Percentiles rank a stretch among this genome's conserved stretches.
Evolutionary conservation across 2,888 invertebrate genomes (phyloP).

Genomic region (Ectemnius lituratus): DNA sequence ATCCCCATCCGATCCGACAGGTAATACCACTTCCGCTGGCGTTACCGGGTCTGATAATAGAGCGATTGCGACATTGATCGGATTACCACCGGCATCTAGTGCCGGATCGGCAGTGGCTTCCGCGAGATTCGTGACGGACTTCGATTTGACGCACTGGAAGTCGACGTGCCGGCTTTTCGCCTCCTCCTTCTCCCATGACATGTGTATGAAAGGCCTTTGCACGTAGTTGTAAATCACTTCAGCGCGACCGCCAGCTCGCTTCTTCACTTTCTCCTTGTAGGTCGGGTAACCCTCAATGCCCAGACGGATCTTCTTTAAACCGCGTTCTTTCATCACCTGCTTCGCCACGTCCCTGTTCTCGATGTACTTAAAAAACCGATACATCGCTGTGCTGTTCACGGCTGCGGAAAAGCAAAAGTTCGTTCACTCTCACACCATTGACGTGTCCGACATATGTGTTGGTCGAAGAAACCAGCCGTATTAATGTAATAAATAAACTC

Average conservation of each 20-base stretch:
- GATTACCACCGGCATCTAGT: conserved; percentile 82
- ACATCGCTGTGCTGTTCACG: conserved; percentile 96
- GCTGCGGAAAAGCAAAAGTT: conserved; percentile 80
- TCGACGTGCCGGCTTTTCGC: conserved; percentile 99
- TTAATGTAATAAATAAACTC: conserved; percentile 25
- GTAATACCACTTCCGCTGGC: conserved; percentile 66
- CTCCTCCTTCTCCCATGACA: conserved; percentile 99
- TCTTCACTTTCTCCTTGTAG: conserved; percentile 98
- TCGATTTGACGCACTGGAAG: conserved; percentile 98
- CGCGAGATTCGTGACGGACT: conserved; percentile 97
- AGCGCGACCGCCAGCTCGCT: conserved; percentile 94
- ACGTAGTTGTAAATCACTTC: conserved; percentile 99
- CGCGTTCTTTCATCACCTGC: conserved; percentile 98
- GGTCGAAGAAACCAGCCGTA: neutral
- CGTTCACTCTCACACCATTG: no score
- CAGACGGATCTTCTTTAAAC: conserved; percentile 97
- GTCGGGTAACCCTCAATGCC: conserved; percentile 99
- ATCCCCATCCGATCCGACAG: conserved; percentile 69
- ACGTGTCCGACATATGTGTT: no score
- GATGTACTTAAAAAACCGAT: conserved; percentile 99
- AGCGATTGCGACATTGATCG: conserved; percentile 72
- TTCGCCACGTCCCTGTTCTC: conserved; percentile 99
- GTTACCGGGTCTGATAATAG: conserved; percentile 73
- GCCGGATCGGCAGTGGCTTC: conserved; percentile 96
- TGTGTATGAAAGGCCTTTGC: conserved; percentile 98